Percentiles rank a stretch among this genome's conserved stretches.
phyloP scores from a whole-genome alignment of 2,888 invertebrate species.

The Unio delphinus region DNA sequence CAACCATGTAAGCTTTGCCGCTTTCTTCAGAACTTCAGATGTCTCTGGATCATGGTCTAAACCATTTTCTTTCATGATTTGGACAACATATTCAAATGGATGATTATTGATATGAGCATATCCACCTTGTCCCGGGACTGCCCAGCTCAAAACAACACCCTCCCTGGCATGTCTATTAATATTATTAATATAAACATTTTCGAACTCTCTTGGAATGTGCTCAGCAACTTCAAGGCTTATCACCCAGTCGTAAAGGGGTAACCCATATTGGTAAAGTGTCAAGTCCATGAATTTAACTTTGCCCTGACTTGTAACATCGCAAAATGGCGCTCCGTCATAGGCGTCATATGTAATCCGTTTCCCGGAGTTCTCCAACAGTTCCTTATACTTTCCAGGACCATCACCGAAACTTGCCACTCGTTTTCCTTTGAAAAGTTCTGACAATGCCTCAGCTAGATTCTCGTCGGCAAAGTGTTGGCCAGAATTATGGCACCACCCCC shows the following conservation, averaged over 20 bases:
- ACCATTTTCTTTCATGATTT: constrained; percentile 11
- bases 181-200: constrained; percentile 30
- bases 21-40: constrained; percentile 9
- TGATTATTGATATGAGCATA: constrained; percentile 31
- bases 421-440: constrained; percentile 29
- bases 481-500: constrained; percentile 30
- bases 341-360: constrained; percentile 29
- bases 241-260: constrained; percentile 35
- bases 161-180: constrained; percentile 33
- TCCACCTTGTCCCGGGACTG: constrained; percentile 34
- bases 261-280: constrained; percentile 34
- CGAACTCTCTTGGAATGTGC: constrained; percentile 33
- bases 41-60: constrained; percentile 12
- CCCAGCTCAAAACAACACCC: constrained; percentile 38
- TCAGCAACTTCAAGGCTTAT: constrained; percentile 39
- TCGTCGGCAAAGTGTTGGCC: constrained; percentile 24
- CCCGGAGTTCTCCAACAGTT: constrained; percentile 14
- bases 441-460: constrained; percentile 23
- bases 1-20: constrained; percentile 16
- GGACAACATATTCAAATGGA: constrained; percentile 22
- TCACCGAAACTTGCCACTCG: constrained; percentile 37
- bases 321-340: constrained; percentile 36
- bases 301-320: constrained; percentile 22
- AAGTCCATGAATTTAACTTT: constrained; percentile 33
- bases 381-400: constrained; percentile 35